Percentiles rank a stretch among this genome's conserved stretches.
Conservation (phyloP, 2,888 invertebrate genomes). For the Rhyacophila evoluta region DNA sequence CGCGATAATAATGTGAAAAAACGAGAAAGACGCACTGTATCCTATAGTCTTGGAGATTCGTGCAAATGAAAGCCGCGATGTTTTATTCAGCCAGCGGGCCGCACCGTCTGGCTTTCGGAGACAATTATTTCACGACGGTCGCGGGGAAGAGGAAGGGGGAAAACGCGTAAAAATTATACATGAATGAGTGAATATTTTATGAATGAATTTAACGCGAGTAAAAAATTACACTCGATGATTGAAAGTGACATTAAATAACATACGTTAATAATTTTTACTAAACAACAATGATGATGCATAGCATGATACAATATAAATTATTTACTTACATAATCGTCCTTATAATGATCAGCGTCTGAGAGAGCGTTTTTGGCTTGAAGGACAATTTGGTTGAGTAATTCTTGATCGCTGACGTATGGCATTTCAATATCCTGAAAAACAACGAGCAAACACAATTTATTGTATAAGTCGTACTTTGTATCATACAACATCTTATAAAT, state of each 20-base stretch:
- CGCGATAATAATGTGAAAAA: neutral
- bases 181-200: constrained; percentile 26
- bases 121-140: neutral
- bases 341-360: constrained; percentile 62
- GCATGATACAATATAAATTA: neutral
- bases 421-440: constrained; percentile 42
- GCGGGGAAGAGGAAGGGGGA: neutral
- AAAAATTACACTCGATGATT: constrained; percentile 5
- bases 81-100: constrained; percentile 45
- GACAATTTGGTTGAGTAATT: constrained; percentile 63
- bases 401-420: constrained; percentile 60
- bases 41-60: constrained; percentile 56
- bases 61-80: constrained; percentile 53
- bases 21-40: neutral
- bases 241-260: neutral
- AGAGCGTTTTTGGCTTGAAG: constrained; percentile 62
- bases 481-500: too few species aligned
- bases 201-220: neutral
- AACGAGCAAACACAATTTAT: too few species aligned
- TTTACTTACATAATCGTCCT: constrained; percentile 66
- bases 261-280: too few species aligned
- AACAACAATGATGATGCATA: too few species aligned
- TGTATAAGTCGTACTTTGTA: too few species aligned
- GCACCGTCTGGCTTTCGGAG: constrained; percentile 7
- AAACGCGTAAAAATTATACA: neutral